Percentiles rank a stretch among this genome's conserved stretches.
Evolutionary conservation across 2,113 vertebrate species (phyloP).

Genomic region (Leuciscus idus): DNA sequence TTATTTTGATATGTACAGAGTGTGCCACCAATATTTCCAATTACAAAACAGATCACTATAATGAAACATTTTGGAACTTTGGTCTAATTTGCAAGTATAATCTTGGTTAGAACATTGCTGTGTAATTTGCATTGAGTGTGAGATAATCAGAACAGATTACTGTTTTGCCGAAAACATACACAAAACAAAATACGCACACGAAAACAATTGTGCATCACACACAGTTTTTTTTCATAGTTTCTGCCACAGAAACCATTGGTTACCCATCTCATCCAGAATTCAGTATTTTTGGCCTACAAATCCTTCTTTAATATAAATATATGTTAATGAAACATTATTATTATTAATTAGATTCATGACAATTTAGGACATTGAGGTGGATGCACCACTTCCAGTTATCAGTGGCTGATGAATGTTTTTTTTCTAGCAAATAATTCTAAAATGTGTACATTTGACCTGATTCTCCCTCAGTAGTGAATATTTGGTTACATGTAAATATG

Average conservation of each 20-base stretch:
- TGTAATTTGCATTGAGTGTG: not conserved
- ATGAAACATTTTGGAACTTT: not conserved
- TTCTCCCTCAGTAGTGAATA: not conserved
- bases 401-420: not conserved
- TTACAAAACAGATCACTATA: not conserved
- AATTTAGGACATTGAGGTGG: too few relatives aligned
- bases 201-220: not conserved
- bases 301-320: not conserved
- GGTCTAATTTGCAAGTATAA: conserved; percentile 7
- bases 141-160: conserved; percentile 17
- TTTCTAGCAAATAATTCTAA: not conserved
- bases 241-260: not conserved
- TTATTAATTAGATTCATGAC: too few relatives aligned
- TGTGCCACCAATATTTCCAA: not conserved
- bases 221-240: not conserved
- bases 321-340: too few relatives aligned
- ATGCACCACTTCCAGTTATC: too few relatives aligned
- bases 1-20: not conserved
- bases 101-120: not conserved
- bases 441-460: too few relatives aligned
- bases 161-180: not conserved
- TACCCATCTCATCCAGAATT: too few relatives aligned
- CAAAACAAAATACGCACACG: not conserved
- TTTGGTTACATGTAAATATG: not conserved
- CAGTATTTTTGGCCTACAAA: not conserved